Evolutionary conservation across 1,140 invertebrate species (phyloP).

Genomic region (Hyphantria cunea): DNA sequence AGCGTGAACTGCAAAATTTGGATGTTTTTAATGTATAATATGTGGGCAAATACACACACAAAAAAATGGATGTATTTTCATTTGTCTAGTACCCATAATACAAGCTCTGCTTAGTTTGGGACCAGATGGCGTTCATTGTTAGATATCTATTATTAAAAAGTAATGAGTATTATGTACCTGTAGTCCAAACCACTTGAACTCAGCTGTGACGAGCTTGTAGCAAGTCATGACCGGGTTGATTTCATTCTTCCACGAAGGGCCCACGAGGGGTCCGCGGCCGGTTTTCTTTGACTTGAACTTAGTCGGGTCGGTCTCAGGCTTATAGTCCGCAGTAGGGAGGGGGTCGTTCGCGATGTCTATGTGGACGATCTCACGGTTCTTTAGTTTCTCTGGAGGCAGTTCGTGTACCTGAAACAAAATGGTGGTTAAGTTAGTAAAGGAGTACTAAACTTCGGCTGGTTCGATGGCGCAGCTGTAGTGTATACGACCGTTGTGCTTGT

Average conservation of each 20-base stretch:
- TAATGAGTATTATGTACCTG: slow-evolving; percentile 86
- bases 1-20: no score
- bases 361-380: slow-evolving; percentile 92
- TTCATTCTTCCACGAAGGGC: slow-evolving; percentile 90
- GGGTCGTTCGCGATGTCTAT: slow-evolving; percentile 98
- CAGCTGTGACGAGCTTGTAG: slow-evolving; percentile 98
- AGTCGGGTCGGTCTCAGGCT: slow-evolving; percentile 90
- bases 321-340: slow-evolving; percentile 91
- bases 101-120: no score
- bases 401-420: slow-evolving; percentile 89
- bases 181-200: slow-evolving; percentile 99
- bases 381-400: slow-evolving; percentile 93
- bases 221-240: slow-evolving; percentile 97
- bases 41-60: no score
- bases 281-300: slow-evolving; percentile 97
- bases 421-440: neutral
- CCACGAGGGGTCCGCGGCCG: slow-evolving; percentile 94
- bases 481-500: no score
- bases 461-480: no score
- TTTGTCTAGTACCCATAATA: no score
- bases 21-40: no score
- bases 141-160: no score
- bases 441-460: no score
- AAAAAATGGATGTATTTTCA: no score
- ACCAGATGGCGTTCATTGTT: no score